Base-by-base conservation (phyloP, 1,140 invertebrate species). In the Leptoteleia sp. region DNA sequence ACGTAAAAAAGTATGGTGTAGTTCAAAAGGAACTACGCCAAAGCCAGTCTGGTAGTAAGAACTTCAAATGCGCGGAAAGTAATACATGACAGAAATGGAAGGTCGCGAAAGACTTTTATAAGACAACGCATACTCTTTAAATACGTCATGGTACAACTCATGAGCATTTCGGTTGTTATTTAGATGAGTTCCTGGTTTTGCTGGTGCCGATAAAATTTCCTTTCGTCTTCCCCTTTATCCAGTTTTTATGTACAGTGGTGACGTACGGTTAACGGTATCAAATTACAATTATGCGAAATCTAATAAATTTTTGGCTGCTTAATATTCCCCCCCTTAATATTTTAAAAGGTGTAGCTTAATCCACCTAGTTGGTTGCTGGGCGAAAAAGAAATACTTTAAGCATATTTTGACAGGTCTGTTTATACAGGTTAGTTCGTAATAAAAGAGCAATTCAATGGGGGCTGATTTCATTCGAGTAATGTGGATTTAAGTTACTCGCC, bases 321-420 rank as follows among this genome's bases (percentile, higher is more conserved):
- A n/a, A n/a, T n/a, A n/a, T n/a, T n/a, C n/a, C n/a, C n/a, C n/a
- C n/a, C n/a, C n/a, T 16, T 31, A 15, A 42, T 40, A 11, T 42
- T 52, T 17, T 11, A 13, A 42, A 68, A 45, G 22, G 29, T 38
- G 8, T 25, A 35, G 48, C 22, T 48, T 57, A 48, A 59, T 65
- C 50, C 35, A 17, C 31, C 45, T 62, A 12, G 61, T 35, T 52
- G 33, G 43, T 31, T 40, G 35, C 27, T 38, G 16, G 13, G 37
- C 29, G 38, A 19, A 35, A 76, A 55, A 68, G 48, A 70, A 70
- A 64, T 15, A 50, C 73, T 25, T 38, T 12, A 22, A 59, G 42
- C 57, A 16, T 71, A 67, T 77, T 77, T 71, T 78, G 52, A 67
- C 76, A 72, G 76, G 61, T 78, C 68, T 78, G 55, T 70, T 78